A percentile compares a stretch with the other conserved stretches of the same genome.
Evolutionary conservation across 1,140 invertebrate species (phyloP).

Genomic region (Hesperophylax magnus): DNA sequence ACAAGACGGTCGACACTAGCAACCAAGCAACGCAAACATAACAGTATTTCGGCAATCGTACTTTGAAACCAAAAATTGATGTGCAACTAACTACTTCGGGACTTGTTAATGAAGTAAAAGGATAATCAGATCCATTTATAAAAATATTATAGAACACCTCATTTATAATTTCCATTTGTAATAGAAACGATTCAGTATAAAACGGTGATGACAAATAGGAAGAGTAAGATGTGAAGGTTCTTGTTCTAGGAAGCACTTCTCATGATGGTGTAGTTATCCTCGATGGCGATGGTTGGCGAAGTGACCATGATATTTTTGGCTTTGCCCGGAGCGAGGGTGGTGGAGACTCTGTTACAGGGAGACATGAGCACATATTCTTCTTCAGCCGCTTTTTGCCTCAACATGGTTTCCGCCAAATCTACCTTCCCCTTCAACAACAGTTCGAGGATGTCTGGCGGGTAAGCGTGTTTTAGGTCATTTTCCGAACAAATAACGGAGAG

Average conservation of each 20-base stretch:
- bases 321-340: not conserved
- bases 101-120: not conserved
- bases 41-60: too few relatives aligned
- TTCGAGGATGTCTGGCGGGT: conserved; percentile 50
- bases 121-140: conserved; percentile 11
- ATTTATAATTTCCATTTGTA: not conserved
- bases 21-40: too few relatives aligned
- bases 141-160: not conserved
- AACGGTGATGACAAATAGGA: too few relatives aligned
- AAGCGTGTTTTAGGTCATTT: conserved; percentile 45
- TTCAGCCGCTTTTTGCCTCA: conserved; percentile 49
- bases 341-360: conserved; percentile 28
- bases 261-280: conserved; percentile 53
- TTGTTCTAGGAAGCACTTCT: conserved; percentile 25
- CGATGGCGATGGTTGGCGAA: conserved; percentile 6
- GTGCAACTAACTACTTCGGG: too few relatives aligned
- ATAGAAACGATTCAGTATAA: not conserved
- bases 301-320: not conserved
- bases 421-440: conserved; percentile 43
- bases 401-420: conserved; percentile 31
- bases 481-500: conserved; percentile 49
- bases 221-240: too few relatives aligned
- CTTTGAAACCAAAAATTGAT: too few relatives aligned
- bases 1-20: too few relatives aligned
- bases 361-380: conserved; percentile 53